Evolutionary conservation across 2,888 invertebrate genomes (phyloP).

Genomic region (Amorpha juglandis): DNA sequence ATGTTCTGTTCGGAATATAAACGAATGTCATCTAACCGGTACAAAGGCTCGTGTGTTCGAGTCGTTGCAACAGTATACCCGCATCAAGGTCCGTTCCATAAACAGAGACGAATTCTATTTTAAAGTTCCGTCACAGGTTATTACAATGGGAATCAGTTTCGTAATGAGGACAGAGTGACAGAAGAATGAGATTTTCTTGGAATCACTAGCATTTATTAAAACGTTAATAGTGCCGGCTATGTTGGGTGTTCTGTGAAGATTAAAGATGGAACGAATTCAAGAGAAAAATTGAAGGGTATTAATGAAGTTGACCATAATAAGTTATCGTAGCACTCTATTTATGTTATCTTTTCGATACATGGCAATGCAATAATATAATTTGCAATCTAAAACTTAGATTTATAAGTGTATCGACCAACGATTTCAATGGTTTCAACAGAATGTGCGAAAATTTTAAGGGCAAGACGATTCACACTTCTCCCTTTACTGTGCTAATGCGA

Average conservation of each 20-base stretch:
- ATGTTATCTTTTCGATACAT: too few species aligned
- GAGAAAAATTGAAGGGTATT: background rate
- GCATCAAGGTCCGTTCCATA: constrained; percentile 62
- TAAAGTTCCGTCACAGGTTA: constrained; percentile 33
- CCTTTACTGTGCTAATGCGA: constrained; percentile 6
- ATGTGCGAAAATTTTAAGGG: background rate
- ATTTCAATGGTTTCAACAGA: background rate
- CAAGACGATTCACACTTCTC: constrained; percentile 8
- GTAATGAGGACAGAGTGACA: constrained; percentile 21
- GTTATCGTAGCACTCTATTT: too few species aligned
- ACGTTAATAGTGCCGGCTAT: background rate
- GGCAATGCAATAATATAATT: background rate
- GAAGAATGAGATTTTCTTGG: constrained; percentile 13
- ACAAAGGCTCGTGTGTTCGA: constrained; percentile 53
- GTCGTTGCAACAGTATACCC: constrained; percentile 68
- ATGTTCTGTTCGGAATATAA: constrained; percentile 53
- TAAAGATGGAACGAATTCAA: background rate
- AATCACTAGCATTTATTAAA: constrained; percentile 4
- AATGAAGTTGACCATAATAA: too few species aligned
- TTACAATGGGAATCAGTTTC: constrained; percentile 27
- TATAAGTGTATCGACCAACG: background rate
- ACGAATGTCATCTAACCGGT: constrained; percentile 44
- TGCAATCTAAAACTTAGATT: background rate
- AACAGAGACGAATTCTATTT: constrained; percentile 54
- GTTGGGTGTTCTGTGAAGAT: background rate